Conservation (phyloP, 1,140 invertebrate species). For the Kradibia gibbosae region DNA sequence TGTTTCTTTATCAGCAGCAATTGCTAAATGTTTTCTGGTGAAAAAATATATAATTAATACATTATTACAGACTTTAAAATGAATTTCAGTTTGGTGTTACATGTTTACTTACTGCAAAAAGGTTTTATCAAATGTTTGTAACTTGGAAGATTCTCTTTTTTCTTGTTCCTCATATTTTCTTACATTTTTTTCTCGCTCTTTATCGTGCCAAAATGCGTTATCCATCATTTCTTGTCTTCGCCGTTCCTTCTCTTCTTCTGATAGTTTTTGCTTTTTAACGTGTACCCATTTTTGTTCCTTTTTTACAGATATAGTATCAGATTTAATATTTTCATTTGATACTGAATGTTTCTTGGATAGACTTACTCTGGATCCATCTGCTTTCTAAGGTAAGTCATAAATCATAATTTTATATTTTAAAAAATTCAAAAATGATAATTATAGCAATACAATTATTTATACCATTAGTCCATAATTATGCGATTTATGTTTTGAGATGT, state of each 20-base stretch:
- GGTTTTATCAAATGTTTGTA: conserved; percentile 70
- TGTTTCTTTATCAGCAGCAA: conserved; percentile 77
- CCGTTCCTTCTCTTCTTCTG: conserved; percentile 81
- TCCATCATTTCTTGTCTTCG: conserved; percentile 86
- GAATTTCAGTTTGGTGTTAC: neutral
- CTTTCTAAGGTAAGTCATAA: conserved; percentile 56
- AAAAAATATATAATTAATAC: neutral
- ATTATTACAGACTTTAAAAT: neutral
- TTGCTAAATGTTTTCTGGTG: conserved; percentile 78
- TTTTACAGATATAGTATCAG: conserved; percentile 45
- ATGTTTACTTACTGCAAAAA: conserved; percentile 73
- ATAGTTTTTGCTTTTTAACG: conserved; percentile 69
- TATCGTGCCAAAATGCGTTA: conserved; percentile 82
- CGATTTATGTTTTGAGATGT: conserved; percentile 12
- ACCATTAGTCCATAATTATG: conserved; percentile 69
- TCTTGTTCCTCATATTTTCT: conserved; percentile 78
- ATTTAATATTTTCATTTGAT: conserved; percentile 49
- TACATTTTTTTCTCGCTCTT: conserved; percentile 78
- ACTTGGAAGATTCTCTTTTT: conserved; percentile 74
- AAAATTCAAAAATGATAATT: neutral
- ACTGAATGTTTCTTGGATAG: conserved; percentile 46
- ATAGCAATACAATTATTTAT: neutral
- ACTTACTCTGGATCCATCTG: conserved; percentile 70
- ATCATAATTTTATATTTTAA: conserved; percentile 34
- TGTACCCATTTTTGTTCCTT: conserved; percentile 63